Base-by-base conservation (phyloP, 2,888 invertebrate genomes). In the Tenthredo distinguenda region DNA sequence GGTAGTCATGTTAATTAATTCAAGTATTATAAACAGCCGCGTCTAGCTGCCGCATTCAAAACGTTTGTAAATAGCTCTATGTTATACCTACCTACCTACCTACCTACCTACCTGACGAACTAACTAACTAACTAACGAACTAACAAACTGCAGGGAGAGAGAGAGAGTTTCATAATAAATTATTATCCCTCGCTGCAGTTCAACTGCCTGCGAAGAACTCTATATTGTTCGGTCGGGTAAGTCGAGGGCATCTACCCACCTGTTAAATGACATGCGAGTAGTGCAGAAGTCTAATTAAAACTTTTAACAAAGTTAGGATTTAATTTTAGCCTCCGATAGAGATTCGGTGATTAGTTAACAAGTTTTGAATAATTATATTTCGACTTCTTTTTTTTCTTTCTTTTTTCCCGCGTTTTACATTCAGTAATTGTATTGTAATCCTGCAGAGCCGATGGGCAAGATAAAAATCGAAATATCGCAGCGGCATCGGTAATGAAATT, bases 1-100 rank as follows among this genome's bases (percentile, higher is more conserved):
- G 62, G 40, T 62, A 81, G 62, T 81, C 58, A n/a, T 81, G 81
- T 81, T 81, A 81, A 81, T 81, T 81, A 81, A 81, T 62, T 81
- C 81, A 81, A 62, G 62, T 81, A 81, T 81, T 81, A 81, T 50
- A 62, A 81, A 81, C 81, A 37, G 79, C 79, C 79, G 21, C 4
- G 12, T 55, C 31, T 77, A 50, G 77, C 77, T 55, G 77, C 55
- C 77, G 31, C 31, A 55, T 55, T 77, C 77, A 55, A 77, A 77
- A 55, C 31, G 31, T 55, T 55, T 37, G 31, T 50, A 77, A 55
- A 77, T 77, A 77, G 55, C 40, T 74, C 15, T 40, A 72, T 34
- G 31, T 68, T 68, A 34, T 68, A 68, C 34, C 68, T 1, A 62
- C 21, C 62, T 31, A 3, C 12, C 62, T 55, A n/a, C 6, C 55